Evolutionary conservation across 2,797 vertebrate genomes (phyloP).

Genomic region (Pyrocephalus nanus): DNA sequence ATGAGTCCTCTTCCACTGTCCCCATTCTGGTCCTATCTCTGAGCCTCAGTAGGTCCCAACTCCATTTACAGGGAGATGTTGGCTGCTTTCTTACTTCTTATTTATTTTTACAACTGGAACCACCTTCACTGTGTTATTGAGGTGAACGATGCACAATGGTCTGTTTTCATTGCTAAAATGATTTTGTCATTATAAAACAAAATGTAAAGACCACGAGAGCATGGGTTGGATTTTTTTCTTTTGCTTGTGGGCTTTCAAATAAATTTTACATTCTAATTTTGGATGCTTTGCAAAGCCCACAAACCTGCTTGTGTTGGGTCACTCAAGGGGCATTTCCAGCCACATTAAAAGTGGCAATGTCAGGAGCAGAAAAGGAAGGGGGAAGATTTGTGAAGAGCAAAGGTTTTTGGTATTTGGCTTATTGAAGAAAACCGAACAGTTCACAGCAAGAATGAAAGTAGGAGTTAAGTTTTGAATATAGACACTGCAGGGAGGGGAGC

Average conservation of each 20-base stretch:
- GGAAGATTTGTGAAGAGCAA: neutral
- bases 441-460: neutral
- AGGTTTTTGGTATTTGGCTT: neutral
- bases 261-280: neutral
- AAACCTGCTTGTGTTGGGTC: neutral
- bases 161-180: neutral
- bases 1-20: neutral
- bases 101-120: constrained; percentile 73
- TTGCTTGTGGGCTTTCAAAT: neutral
- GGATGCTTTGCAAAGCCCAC: neutral
- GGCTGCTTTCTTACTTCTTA: constrained; percentile 68
- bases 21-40: constrained; percentile 31
- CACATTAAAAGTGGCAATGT: neutral
- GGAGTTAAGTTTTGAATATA: neutral
- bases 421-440: accelerated
- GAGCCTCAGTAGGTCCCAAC: neutral
- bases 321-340: neutral
- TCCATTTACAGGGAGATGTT: neutral
- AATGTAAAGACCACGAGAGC: neutral
- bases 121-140: constrained; percentile 29
- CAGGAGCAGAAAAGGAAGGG: neutral
- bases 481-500: neutral
- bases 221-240: neutral
- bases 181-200: constrained; percentile 55
- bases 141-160: neutral